These are phyloP conservation scores for Platycnemis pennipes DNA, from an alignment of 2,888 invertebrate species.

Conservation along the genomic window DNA sequence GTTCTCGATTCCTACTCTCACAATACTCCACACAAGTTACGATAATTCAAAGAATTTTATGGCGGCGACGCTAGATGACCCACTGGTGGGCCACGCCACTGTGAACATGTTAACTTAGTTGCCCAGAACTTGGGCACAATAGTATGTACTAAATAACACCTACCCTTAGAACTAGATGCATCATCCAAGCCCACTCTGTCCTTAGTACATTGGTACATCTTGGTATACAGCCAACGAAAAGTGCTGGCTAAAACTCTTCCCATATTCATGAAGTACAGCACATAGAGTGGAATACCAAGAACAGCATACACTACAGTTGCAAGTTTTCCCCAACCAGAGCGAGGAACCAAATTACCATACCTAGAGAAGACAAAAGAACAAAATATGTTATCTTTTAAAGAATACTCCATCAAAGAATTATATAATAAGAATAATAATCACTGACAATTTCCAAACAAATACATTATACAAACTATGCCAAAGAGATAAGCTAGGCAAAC, in stretches of 20 bases:
- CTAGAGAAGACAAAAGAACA: neutral
- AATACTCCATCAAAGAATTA: neutral
- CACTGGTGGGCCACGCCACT: no score
- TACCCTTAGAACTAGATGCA: conserved; percentile 53
- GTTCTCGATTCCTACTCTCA: no score
- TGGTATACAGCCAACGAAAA: conserved; percentile 90
- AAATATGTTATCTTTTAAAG: neutral
- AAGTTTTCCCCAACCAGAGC: conserved; percentile 90
- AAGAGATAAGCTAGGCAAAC: neutral
- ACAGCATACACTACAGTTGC: conserved; percentile 92
- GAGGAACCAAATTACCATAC: conserved; percentile 92
- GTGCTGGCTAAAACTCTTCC: conserved; percentile 91
- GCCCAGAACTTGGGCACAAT: neutral
- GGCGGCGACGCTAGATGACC: no score
- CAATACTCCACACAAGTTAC: no score
- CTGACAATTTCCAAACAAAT: neutral
- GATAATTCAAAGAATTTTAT: no score
- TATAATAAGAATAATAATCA: neutral
- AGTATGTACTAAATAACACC: neutral
- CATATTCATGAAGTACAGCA: conserved; percentile 94
- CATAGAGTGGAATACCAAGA: conserved; percentile 92
- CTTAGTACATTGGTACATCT: conserved; percentile 86
- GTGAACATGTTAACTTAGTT: no score
- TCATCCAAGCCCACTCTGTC: conserved; percentile 68
- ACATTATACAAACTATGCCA: neutral